These are phyloP conservation scores for Grus americana DNA, from an alignment of 2,113 vertebrate species.

Conservation along the genomic window DNA sequence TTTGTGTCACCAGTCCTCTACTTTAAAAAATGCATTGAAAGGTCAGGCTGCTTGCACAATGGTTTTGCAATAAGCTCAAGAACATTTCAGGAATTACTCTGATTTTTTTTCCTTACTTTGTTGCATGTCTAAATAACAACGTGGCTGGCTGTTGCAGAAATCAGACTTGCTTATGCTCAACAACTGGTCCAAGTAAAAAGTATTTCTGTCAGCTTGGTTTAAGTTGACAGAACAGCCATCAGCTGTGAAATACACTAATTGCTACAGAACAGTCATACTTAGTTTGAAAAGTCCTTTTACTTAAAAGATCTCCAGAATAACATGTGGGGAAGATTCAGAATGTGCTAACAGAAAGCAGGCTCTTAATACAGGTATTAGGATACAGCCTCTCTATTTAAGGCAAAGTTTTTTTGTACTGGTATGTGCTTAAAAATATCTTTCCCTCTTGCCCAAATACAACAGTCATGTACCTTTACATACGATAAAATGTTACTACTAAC, in stretches of 20 bases:
- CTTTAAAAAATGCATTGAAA: background rate
- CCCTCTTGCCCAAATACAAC: background rate
- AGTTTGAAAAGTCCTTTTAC: background rate
- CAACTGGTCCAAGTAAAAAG: background rate
- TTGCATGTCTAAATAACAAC: background rate
- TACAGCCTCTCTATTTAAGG: background rate
- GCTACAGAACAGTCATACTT: background rate
- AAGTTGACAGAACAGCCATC: background rate
- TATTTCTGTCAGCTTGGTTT: background rate
- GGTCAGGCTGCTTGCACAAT: background rate
- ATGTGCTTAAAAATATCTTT: background rate
- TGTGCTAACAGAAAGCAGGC: background rate
- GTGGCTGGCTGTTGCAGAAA: background rate
- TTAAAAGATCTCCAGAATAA: background rate
- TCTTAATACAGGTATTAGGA: background rate
- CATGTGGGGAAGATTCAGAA: background rate
- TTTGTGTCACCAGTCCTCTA: background rate
- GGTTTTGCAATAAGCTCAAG: background rate
- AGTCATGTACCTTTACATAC: background rate
- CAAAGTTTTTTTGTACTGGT: background rate
- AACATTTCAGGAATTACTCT: background rate
- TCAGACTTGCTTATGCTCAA: background rate
- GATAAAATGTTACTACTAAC: background rate
- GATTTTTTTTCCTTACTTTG: background rate
- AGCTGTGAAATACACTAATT: background rate